These are phyloP conservation scores for Barypeithes pellucidus DNA, from an alignment of 2,888 invertebrate species.

Conservation along the genomic window DNA sequence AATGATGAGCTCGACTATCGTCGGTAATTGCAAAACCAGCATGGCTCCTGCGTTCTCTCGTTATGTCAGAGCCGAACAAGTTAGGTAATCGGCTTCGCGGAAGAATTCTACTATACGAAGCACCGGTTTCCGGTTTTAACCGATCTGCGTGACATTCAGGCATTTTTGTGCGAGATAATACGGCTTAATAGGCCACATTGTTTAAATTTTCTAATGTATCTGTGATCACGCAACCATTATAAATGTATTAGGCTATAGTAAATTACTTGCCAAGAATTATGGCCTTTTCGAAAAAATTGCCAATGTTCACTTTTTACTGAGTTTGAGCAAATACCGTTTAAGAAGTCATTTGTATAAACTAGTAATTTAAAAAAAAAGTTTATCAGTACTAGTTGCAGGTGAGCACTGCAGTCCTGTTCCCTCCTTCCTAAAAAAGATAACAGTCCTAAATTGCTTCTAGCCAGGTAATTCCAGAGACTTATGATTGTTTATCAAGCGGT, in stretches of 20 bases:
- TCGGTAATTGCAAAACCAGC: constrained; percentile 66
- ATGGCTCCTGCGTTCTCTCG: constrained; percentile 63
- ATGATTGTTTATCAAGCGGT: too few species aligned
- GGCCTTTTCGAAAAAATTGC: background rate
- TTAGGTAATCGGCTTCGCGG: constrained; percentile 36
- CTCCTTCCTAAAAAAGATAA: too few species aligned
- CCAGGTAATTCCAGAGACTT: too few species aligned
- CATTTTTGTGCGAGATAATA: constrained; percentile 1
- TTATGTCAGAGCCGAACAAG: constrained; percentile 41
- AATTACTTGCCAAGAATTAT: background rate
- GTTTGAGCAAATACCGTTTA: too few species aligned
- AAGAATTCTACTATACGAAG: constrained; percentile 8
- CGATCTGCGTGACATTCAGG: constrained; percentile 10
- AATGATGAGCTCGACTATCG: constrained; percentile 67
- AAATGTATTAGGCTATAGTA: background rate
- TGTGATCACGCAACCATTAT: constrained; percentile 11
- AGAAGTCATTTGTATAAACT: too few species aligned
- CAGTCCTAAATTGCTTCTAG: too few species aligned
- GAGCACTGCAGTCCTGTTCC: too few species aligned
- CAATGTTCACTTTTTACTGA: too few species aligned
- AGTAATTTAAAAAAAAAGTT: too few species aligned
- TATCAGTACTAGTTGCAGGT: too few species aligned
- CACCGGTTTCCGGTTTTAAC: constrained; percentile 20
- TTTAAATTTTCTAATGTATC: constrained; percentile 17
- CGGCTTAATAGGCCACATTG: constrained; percentile 20